Evolutionary conservation across 2,888 invertebrate species (phyloP).

Genomic region (Diabrotica balteata): DNA sequence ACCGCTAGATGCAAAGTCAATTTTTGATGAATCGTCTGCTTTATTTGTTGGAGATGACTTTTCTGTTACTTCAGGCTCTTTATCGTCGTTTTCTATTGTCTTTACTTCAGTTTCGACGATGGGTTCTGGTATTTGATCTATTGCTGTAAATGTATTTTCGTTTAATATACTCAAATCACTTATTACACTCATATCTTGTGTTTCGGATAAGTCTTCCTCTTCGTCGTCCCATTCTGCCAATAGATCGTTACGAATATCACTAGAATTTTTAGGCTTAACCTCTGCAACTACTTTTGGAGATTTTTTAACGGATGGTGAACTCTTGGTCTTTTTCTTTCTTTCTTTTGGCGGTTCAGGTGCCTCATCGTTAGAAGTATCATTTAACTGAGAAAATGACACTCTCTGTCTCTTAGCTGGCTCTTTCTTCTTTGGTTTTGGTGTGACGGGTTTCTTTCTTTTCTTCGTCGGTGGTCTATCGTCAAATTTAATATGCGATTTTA

Average conservation of each 20-base stretch:
- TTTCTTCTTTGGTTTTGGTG: conserved; percentile 26
- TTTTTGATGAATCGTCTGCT: neutral
- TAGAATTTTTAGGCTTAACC: conserved; percentile 54
- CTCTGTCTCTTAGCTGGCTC: conserved; percentile 18
- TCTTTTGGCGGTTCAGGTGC: conserved; percentile 23
- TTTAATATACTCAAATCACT: no score
- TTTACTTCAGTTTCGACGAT: neutral
- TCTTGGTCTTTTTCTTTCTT: conserved; percentile 45
- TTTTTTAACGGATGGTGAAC: conserved; percentile 44
- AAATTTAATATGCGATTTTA: conserved; percentile 71
- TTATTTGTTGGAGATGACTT: neutral
- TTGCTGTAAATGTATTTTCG: no score
- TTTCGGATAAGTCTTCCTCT: conserved; percentile 45
- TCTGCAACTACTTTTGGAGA: conserved; percentile 51
- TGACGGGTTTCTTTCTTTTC: conserved; percentile 36
- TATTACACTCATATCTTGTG: no score
- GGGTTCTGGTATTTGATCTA: no score
- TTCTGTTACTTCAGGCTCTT: neutral
- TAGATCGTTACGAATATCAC: conserved; percentile 72
- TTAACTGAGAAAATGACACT: conserved; percentile 18
- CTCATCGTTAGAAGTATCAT: conserved; percentile 38
- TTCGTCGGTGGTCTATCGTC: conserved; percentile 43
- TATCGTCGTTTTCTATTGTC: conserved; percentile 18
- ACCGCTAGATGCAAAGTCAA: no score
- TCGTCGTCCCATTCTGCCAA: conserved; percentile 81